Evolutionary conservation across 2,113 vertebrate genomes (phyloP).

Genomic region (Pterocles gutturalis): DNA sequence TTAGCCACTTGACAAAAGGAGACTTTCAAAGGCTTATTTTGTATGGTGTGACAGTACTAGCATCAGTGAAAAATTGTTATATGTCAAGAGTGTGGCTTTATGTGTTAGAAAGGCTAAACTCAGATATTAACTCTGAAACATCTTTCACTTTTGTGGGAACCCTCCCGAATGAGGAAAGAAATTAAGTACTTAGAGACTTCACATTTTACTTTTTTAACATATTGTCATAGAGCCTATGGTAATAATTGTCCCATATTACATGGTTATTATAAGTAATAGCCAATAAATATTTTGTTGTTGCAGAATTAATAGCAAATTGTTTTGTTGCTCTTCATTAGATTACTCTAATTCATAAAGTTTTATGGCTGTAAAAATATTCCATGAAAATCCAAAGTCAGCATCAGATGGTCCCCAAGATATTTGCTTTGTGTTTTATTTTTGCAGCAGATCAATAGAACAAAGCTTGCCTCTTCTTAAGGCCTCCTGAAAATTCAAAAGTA

Average conservation of each 20-base stretch:
- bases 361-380: neutral
- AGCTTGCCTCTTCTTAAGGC: neutral
- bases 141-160: neutral
- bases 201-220: neutral
- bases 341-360: neutral
- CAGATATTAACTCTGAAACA: neutral
- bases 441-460: neutral
- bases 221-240: neutral
- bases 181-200: neutral
- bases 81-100: neutral
- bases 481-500: neutral
- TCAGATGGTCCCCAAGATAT: neutral
- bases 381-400: neutral
- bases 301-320: neutral
- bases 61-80: neutral
- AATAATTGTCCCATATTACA: neutral
- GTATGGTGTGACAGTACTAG: neutral
- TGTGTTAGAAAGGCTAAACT: neutral
- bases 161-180: neutral
- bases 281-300: neutral
- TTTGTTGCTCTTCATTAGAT: neutral
- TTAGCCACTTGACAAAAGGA: neutral
- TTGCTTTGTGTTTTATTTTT: neutral
- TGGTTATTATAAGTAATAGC: neutral
- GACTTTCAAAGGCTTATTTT: neutral